These are phyloP conservation scores for Diarsia dahlii DNA, from an alignment of 2,888 invertebrate genomes.

Conservation along the genomic window DNA sequence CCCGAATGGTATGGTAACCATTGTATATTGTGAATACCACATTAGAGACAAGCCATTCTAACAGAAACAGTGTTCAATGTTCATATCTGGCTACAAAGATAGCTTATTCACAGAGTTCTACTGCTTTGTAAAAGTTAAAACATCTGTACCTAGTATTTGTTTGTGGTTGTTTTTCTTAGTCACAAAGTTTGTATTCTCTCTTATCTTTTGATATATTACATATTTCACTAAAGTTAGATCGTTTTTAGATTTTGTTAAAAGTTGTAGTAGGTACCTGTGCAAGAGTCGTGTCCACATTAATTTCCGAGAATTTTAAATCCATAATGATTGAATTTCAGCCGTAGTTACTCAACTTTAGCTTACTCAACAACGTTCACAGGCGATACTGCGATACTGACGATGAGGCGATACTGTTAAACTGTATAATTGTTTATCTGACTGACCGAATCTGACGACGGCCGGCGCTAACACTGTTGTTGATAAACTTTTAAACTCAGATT, in stretches of 20 bases:
- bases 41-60: background rate
- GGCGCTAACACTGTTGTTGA: conserved; percentile 17
- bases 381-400: background rate
- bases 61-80: background rate
- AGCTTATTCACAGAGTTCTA: background rate
- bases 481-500: conserved; percentile 23
- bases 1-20: background rate
- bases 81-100: background rate
- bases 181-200: no score
- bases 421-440: no score
- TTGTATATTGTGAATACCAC: background rate
- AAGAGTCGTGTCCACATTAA: conserved; percentile 53
- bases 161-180: background rate
- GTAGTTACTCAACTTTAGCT: background rate
- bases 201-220: background rate
- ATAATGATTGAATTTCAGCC: conserved; percentile 27
- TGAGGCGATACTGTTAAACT: background rate
- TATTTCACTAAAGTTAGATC: background rate
- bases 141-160: no score
- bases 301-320: conserved; percentile 58
- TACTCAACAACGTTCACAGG: background rate
- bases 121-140: no score
- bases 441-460: no score
- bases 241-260: background rate
- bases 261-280: conserved; percentile 45